Base-by-base conservation (phyloP, 2,888 invertebrate genomes). In the Euplagia quadripunctaria region DNA sequence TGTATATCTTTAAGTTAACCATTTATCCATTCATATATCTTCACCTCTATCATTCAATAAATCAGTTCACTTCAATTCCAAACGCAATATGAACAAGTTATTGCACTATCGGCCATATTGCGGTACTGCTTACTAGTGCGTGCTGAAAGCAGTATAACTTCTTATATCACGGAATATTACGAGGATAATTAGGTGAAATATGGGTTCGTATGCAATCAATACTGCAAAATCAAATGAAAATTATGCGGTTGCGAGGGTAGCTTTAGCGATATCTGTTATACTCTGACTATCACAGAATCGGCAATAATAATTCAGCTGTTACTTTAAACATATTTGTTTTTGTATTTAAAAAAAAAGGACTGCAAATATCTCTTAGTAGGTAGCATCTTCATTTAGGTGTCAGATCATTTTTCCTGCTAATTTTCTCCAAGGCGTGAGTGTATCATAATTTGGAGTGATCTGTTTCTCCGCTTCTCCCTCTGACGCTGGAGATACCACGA, bases 101-200 rank as follows among this genome's bases (percentile, higher is more conserved):
- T 84, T 82, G 73, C 79, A 80, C 12, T 71, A 69, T 72, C 46
- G 46, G 31, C 61, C 61, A n/a, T 81, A 66, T 79, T 83, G 78
- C 85, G 41, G 12, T 70, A 72, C 66, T 82, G 79, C 74, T 76
- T 63, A 85, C 46, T 73, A 71, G 78, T 75, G 83, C 74, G 74
- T 65, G 14, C 71, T 75, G 73, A 83, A 84, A 77, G 78, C 74
- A 63, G 81, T 72, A 77, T 67, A 78, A 78, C 73, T 49, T 42
- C 68, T 78, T 75, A 75, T 70, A 82, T 80, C 83, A 79, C 79
- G 78, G 72, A 72, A 83, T 77, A 75, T 78, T 80, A 80, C 74
- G 64, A 76, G 76, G 58, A 69, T 85, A 79, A 84, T 84, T 82
- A 79, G 72, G 80, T 77, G 80, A 83, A 84, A 84, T 82, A 85